Base-by-base conservation (phyloP, 2,797 vertebrate genomes). In the Pseudochaenichthys georgianus region DNA sequence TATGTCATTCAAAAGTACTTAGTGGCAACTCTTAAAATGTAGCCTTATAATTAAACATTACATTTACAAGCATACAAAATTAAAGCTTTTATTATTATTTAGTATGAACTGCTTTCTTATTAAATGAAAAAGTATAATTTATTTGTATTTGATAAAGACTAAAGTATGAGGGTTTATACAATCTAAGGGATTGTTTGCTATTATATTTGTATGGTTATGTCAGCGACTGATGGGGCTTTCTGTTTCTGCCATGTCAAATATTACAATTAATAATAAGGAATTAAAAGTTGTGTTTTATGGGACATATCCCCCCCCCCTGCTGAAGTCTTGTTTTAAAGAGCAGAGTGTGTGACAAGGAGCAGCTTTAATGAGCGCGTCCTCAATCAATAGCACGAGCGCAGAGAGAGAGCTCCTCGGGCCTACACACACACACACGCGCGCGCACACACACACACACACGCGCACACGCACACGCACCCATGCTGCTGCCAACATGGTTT, bases 401-500 rank as follows among this genome's bases (percentile, higher is more conserved):
- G 16, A 61, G 64, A 46, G 16, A 61, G 64, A 11, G 54, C 63
- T 83, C 70, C 64, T 46, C 13, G 48, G 72, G 72, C 77, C 75
- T 59, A 50, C 19, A 47, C 50, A 13, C 31, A 28, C 3, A 17
- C 53, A 54, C 80, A 9, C 62, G 48, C 60, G 31, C 72, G 23
- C 21, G 9, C 47, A 34, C 47, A n/a, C 58, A 3, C 60, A 46
- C n/a, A 17, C 64, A 55, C 50, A 42, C 23, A 46, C 62, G 12
- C 46, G 3, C 55, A 7, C 50, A 61, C 13, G 23, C 51, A 31
- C 31, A 2, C 45, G 70, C 52, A 51, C 66, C 13, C 61, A 65
- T 23, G 61, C 80, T 73, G 72, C 70, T 88, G 84, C 87, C 85
- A 91, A 83, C 87, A 81, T 45, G 82, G 70, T 61, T 75, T 75